Evolutionary conservation across 1,140 invertebrate species (phyloP), one percentile per base, ranked within the genome.

Genomic region (Venturia canescens): DNA sequence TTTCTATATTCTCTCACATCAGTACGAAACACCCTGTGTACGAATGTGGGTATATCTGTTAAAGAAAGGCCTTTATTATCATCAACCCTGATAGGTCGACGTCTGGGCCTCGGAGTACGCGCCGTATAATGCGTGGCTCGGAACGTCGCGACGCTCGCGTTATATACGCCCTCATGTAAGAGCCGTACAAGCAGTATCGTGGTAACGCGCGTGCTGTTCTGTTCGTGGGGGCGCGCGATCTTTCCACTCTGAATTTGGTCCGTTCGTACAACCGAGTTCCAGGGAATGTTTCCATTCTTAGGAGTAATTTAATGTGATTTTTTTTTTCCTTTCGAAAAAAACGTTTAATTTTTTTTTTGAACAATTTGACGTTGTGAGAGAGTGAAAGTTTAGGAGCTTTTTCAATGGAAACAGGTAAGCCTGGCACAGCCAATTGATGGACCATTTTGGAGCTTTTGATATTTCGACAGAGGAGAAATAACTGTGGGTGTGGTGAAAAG

Each of bases 121-220:
- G 87, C 87, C 83, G 83, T 84, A 27, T 63, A 63, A 63, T 27
- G 21, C 21, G 72, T 80, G 79, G 60, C 60, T 63, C 80, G 69
- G 66, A 84, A 84, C 87, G 76, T 86, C 84, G 86, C 83, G 82
- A 84, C 78, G 83, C 83, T 83, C 80, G 85, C 86, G 82, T 81
- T 77, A 82, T 79, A 71, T 57, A 23, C 83, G 53, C 79, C 48
- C 67, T 71, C 74, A 84, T 63, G 23, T 27, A 13, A 13, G 60
- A 83, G 80, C 74, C n/a, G 31, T 79, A 38, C 57, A 23, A 23
- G 53, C 87, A 88, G 87, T 88, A 84, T 84, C 83, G 83, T 86
- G 66, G 83, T 83, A 74, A 82, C 85, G 84, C 85, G 87, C 86
- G 83, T 76, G 78, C 86, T 60, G 84, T 87, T 80, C 80, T 81